These are phyloP conservation scores for Atlantisia rogersi DNA, from an alignment of 2,113 vertebrate species.

Conservation along the genomic window DNA sequence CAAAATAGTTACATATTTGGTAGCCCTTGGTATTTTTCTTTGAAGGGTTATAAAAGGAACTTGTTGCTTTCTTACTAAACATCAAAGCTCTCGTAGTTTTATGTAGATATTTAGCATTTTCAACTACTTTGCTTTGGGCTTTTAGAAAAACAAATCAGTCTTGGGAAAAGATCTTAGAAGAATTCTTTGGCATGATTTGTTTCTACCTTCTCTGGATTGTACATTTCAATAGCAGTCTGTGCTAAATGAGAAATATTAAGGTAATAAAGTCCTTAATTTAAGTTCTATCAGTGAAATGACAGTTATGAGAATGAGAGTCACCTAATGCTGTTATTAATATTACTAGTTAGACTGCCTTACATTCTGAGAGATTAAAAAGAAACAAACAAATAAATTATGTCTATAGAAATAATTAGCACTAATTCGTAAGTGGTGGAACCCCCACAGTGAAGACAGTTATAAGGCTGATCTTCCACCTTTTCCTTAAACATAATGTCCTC, in stretches of 20 bases:
- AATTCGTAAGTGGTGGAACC: neutral
- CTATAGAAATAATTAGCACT: neutral
- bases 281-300: neutral
- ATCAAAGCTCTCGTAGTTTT: neutral
- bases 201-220: neutral
- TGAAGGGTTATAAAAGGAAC: neutral
- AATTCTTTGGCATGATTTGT: neutral
- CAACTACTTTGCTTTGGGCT: neutral
- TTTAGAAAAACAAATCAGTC: neutral
- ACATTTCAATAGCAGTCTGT: neutral
- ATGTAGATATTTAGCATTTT: neutral
- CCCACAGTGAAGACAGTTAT: neutral
- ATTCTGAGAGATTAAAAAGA: neutral
- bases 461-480: neutral
- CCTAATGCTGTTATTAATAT: neutral
- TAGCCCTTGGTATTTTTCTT: neutral
- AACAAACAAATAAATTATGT: neutral
- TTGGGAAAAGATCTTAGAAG: neutral
- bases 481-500: neutral
- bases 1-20: neutral
- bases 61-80: neutral
- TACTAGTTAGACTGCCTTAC: neutral
- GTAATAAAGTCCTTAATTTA: constrained; percentile 5
- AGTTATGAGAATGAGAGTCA: neutral
- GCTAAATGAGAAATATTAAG: constrained; percentile 5